phyloP scores from a whole-genome alignment of 2,888 invertebrate genomes.

The Homarus gammarus region DNA sequence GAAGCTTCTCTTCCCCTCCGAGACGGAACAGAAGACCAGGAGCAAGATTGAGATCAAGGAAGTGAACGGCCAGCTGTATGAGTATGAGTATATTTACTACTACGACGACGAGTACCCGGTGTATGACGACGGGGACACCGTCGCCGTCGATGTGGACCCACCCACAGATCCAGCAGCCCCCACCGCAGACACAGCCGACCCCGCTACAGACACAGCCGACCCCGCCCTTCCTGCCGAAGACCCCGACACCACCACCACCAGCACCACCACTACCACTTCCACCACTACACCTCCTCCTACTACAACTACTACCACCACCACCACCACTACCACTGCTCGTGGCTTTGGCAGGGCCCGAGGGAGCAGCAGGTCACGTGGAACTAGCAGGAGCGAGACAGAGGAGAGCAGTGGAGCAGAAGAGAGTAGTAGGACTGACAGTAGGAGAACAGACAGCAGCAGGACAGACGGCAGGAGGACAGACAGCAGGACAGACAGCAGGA shows the following conservation, averaged over 20 bases:
- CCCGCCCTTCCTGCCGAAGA: neutral
- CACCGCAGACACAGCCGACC: slow-evolving; percentile 28
- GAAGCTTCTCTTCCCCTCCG: slow-evolving; percentile 66
- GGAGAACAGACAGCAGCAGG: slow-evolving; percentile 9
- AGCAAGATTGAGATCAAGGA: slow-evolving; percentile 76
- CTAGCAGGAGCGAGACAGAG: neutral
- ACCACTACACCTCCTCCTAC: slow-evolving; percentile 29
- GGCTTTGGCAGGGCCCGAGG: slow-evolving; percentile 13
- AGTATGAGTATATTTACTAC: slow-evolving; percentile 76
- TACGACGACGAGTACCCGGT: slow-evolving; percentile 74
- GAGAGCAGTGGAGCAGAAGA: too few species aligned
- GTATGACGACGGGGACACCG: slow-evolving; percentile 47
- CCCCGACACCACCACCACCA: slow-evolving; percentile 8
- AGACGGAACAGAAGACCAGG: slow-evolving; percentile 63
- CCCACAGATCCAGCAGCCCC: slow-evolving; percentile 3
- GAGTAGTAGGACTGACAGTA: too few species aligned
- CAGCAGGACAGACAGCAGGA: neutral
- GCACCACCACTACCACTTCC: slow-evolving; percentile 42
- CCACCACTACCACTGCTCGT: slow-evolving; percentile 36
- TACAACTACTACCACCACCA: too few species aligned
- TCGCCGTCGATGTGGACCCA: slow-evolving; percentile 45
- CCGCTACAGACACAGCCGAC: neutral
- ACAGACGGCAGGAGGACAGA: neutral
- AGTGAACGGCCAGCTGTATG: slow-evolving; percentile 75
- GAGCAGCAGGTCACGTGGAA: slow-evolving; percentile 7